phyloP scores from a whole-genome alignment of 2,888 invertebrate genomes.

The Siphlonurus alternatus region DNA sequence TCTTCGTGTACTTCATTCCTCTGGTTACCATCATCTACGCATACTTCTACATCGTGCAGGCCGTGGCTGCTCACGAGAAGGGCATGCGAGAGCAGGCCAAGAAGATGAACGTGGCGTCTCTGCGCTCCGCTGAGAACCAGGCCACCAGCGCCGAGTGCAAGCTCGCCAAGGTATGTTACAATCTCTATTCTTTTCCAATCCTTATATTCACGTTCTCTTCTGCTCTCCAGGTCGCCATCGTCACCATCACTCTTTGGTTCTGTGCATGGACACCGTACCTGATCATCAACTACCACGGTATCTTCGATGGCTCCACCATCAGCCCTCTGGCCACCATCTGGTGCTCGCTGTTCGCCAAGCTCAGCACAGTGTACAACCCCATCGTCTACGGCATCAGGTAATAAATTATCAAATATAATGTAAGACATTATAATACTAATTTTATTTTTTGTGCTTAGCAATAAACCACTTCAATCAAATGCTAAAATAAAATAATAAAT shows the following conservation, averaged over 20 bases:
- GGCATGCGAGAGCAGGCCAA: slow-evolving; percentile 80
- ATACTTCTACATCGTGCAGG: slow-evolving; percentile 46
- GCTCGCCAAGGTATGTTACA: slow-evolving; percentile 48
- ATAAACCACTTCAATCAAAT: too few species aligned
- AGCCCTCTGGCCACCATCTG: slow-evolving; percentile 70
- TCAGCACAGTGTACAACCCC: slow-evolving; percentile 79
- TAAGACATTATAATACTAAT: too few species aligned
- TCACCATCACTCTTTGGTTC: slow-evolving; percentile 81
- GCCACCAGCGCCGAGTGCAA: slow-evolving; percentile 73
- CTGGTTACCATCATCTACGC: slow-evolving; percentile 38
- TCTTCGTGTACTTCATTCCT: slow-evolving; percentile 32
- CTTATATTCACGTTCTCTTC: not conserved
- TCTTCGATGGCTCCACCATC: slow-evolving; percentile 54
- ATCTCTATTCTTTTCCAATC: too few species aligned
- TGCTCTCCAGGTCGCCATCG: slow-evolving; percentile 53
- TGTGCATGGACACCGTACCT: slow-evolving; percentile 86
- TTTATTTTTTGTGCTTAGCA: too few species aligned
- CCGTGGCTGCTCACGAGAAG: slow-evolving; percentile 70
- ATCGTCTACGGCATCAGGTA: slow-evolving; percentile 79
- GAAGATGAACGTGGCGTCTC: slow-evolving; percentile 83
- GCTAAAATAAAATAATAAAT: too few species aligned
- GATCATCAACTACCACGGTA: slow-evolving; percentile 63
- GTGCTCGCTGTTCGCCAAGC: slow-evolving; percentile 84
- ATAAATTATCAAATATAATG: slow-evolving; percentile 12
- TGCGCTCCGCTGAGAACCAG: slow-evolving; percentile 53